Evolutionary conservation across 2,797 vertebrate genomes (phyloP).

Genomic region (Catharus ustulatus): DNA sequence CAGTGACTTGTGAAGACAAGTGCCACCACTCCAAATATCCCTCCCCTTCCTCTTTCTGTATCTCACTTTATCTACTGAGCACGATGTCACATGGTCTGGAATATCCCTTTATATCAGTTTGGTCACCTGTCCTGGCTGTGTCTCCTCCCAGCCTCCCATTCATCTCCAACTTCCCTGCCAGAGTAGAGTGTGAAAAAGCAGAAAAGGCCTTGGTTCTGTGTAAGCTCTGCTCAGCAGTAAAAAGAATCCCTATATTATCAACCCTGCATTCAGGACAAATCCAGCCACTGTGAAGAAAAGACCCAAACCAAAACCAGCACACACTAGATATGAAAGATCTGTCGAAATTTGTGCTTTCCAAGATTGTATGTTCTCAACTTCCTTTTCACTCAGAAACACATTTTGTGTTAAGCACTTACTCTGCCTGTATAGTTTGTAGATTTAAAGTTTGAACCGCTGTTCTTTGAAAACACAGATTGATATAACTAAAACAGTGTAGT

Average conservation of each 20-base stretch:
- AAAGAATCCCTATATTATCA: background rate
- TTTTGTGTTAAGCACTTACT: background rate
- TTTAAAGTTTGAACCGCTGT: background rate
- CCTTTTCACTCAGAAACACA: rapidly evolving
- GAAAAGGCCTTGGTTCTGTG: background rate
- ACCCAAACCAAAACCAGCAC: background rate
- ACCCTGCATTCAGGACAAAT: background rate
- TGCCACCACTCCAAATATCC: background rate
- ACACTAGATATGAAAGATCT: background rate
- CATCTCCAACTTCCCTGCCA: no score
- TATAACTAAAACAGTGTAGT: background rate
- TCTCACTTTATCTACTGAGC: background rate
- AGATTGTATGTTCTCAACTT: background rate
- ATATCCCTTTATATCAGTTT: background rate
- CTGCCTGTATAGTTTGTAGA: background rate
- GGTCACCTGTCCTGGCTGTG: background rate
- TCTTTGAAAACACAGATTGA: background rate
- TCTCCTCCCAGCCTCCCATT: background rate
- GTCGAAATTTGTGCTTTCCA: background rate
- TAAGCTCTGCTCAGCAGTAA: background rate
- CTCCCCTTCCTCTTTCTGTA: background rate
- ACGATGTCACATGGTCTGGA: background rate
- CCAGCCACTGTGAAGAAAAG: background rate
- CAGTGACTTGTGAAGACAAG: background rate
- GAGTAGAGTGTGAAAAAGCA: background rate